phyloP scores from a whole-genome alignment of 2,797 vertebrate species.

The Chiloscyllium punctatum region DNA sequence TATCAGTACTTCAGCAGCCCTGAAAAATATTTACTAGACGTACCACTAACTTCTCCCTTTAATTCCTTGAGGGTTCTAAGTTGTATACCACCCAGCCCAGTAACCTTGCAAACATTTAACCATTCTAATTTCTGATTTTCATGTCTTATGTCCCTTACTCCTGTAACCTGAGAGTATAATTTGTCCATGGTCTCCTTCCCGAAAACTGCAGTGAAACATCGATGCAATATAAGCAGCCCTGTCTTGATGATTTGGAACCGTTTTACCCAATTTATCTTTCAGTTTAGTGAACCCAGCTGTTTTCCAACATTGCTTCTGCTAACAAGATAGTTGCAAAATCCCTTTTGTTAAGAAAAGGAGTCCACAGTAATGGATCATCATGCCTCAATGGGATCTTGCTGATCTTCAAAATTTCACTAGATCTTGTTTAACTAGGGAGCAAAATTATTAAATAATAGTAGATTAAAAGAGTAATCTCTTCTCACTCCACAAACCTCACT shows the following conservation, averaged over 20 bases:
- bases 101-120: not conserved
- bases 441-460: not conserved
- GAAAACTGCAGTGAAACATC: not conserved
- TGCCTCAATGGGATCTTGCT: not conserved
- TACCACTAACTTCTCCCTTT: not conserved
- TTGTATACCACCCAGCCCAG: not conserved
- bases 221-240: not conserved
- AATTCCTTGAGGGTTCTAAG: not conserved
- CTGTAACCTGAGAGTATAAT: not conserved
- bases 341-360: not conserved
- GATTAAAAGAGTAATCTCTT: not conserved
- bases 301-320: not conserved
- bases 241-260: not conserved
- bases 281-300: not conserved
- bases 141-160: not conserved
- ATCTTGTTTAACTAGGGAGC: not conserved
- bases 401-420: not conserved
- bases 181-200: not conserved
- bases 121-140: not conserved
- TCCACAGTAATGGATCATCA: not conserved
- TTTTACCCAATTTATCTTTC: not conserved
- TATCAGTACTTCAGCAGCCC: not conserved
- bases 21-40: not conserved
- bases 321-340: not conserved
- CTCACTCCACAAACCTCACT: not conserved